Percentiles rank a stretch among this genome's conserved stretches.
Evolutionary conservation across 1,140 invertebrate species (phyloP).

Genomic region (Drosophila sproati): DNA sequence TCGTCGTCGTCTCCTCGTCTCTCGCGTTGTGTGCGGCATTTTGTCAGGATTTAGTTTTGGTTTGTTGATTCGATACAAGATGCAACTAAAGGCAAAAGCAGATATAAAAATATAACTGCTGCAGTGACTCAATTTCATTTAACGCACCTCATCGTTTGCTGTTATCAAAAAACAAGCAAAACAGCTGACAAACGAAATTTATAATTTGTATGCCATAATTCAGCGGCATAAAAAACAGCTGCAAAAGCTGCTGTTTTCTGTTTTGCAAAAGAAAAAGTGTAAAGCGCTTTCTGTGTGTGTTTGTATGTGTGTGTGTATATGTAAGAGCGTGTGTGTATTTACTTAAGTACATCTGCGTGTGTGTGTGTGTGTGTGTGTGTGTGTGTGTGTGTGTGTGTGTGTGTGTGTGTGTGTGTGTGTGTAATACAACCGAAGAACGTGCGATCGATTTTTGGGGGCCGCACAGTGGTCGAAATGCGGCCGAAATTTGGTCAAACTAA

Average conservation of each 20-base stretch:
- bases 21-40: conserved; percentile 55
- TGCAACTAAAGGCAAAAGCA: conserved; percentile 15
- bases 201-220: conserved; percentile 18
- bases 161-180: conserved; percentile 6
- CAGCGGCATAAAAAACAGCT: conserved; percentile 59
- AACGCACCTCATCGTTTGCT: background rate
- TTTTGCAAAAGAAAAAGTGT: conserved; percentile 10
- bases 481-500: conserved; percentile 8
- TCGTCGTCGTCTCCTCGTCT: conserved; percentile 58
- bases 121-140: conserved; percentile 6
- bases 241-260: conserved; percentile 34
- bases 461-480: conserved; percentile 43
- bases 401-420: conserved; percentile 49
- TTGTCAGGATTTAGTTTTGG: conserved; percentile 23
- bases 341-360: conserved; percentile 9
- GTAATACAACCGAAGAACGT: conserved; percentile 53
- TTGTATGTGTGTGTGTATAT: conserved; percentile 14
- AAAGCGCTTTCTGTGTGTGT: background rate
- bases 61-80: conserved; percentile 50
- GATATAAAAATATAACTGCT: conserved; percentile 3
- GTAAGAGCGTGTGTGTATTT: conserved; percentile 10
- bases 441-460: conserved; percentile 73
- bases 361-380: conserved; percentile 41
- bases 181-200: conserved; percentile 40
- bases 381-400: conserved; percentile 41